phyloP scores from a whole-genome alignment of 2,113 vertebrate species.

The Chlorodrepanis virens region DNA sequence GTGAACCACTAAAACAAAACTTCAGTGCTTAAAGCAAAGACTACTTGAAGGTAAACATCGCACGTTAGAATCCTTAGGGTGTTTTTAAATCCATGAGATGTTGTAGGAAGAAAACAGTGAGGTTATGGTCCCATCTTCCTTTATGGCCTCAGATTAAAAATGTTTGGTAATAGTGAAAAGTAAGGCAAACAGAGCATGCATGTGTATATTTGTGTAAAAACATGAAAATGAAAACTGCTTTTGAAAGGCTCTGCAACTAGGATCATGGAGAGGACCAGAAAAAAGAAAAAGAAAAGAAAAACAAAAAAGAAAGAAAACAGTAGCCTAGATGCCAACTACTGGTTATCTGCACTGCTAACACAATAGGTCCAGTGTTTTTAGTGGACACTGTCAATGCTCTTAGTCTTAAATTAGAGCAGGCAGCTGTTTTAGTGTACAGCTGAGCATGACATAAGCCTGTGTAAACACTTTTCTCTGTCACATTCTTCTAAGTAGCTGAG shows the following conservation, averaged over 20 bases:
- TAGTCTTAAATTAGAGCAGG: conserved; percentile 57
- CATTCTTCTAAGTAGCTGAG: conserved; percentile 28
- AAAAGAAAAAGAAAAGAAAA: no score
- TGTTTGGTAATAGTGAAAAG: background rate
- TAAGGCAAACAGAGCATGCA: background rate
- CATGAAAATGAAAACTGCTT: background rate
- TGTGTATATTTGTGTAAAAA: background rate
- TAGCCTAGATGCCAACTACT: background rate
- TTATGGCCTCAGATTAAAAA: background rate
- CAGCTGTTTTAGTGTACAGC: conserved; percentile 65
- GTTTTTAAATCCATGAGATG: background rate
- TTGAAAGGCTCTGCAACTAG: background rate
- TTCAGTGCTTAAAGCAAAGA: background rate
- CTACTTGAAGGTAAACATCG: background rate
- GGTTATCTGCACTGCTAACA: conserved; percentile 11
- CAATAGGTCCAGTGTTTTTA: conserved; percentile 44
- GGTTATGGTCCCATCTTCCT: background rate
- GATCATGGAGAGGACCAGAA: background rate
- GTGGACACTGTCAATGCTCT: conserved; percentile 7
- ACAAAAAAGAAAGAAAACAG: background rate
- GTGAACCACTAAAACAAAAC: background rate
- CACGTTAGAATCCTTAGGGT: background rate
- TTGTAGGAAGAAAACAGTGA: background rate
- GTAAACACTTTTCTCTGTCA: conserved; percentile 21
- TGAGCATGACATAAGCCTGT: conserved; percentile 58